These are phyloP conservation scores for Palythoa grandiflora DNA, from an alignment of 92 coral and sea anemone species.

Conservation along the genomic window DNA sequence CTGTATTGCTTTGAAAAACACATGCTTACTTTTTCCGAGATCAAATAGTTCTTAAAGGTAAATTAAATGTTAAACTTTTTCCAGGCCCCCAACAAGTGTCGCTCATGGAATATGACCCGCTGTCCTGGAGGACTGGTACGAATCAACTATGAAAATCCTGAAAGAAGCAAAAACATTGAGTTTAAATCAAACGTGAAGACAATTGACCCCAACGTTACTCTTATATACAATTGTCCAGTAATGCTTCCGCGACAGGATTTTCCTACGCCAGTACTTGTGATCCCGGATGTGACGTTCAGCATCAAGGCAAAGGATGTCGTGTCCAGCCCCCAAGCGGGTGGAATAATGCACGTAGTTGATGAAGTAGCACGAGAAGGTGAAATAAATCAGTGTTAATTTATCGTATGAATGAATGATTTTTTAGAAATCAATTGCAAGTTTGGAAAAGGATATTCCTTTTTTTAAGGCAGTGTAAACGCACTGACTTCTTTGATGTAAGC, in stretches of 20 bases:
- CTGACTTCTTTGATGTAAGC: too few relatives aligned
- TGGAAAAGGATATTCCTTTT: too few relatives aligned
- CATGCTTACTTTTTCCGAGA: too few relatives aligned
- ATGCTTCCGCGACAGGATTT: constrained; percentile 57
- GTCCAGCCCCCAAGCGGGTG: too few relatives aligned
- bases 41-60: too few relatives aligned
- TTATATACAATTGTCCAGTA: neutral
- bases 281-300: constrained; percentile 10
- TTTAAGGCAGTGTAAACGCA: too few relatives aligned
- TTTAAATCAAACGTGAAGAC: constrained; percentile 60
- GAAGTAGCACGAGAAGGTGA: constrained; percentile 79
- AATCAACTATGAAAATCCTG: too few relatives aligned
- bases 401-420: too few relatives aligned
- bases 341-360: neutral
- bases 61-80: too few relatives aligned
- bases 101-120: constrained; percentile 77
- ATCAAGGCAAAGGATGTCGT: neutral
- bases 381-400: constrained; percentile 51
- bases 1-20: too few relatives aligned
- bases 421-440: too few relatives aligned
- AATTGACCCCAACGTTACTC: constrained; percentile 71
- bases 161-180: constrained; percentile 45
- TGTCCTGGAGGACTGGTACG: constrained; percentile 70
- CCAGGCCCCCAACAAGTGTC: constrained; percentile 52
- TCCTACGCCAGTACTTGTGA: neutral